Percentiles rank a stretch among this genome's conserved stretches.
Conservation (phyloP, 2,797 vertebrate species). For the Clarias platycephalus region DNA sequence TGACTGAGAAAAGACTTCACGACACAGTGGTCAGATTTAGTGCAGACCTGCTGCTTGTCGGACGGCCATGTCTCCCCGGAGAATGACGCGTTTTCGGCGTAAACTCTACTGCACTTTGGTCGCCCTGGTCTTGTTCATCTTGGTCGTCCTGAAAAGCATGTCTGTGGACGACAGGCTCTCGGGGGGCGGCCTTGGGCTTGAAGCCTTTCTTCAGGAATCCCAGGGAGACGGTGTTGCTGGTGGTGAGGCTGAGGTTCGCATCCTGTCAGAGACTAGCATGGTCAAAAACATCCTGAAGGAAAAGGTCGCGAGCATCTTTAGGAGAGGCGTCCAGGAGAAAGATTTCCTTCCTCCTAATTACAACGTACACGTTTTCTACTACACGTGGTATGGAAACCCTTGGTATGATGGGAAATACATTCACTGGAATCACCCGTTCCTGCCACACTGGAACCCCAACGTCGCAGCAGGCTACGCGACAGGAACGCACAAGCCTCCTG, state of each 20-base stretch:
- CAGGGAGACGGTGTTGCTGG: slow-evolving; percentile 52
- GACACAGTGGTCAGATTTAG: background rate
- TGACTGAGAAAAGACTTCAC: slow-evolving; percentile 2
- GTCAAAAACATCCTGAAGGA: slow-evolving; percentile 41
- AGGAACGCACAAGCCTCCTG: slow-evolving; percentile 86
- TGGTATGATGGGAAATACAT: slow-evolving; percentile 90
- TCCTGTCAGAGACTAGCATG: slow-evolving; percentile 57
- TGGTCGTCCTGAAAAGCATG: slow-evolving; percentile 84
- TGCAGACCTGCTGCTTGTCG: slow-evolving; percentile 33
- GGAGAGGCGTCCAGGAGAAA: background rate
- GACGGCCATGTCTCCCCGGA: slow-evolving; percentile 61
- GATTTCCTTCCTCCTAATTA: slow-evolving; percentile 84
- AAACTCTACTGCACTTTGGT: slow-evolving; percentile 83
- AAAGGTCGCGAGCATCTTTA: background rate
- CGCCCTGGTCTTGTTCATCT: slow-evolving; percentile 81
- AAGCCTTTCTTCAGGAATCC: slow-evolving; percentile 73
- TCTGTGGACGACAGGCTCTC: slow-evolving; percentile 79
- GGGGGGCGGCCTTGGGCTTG: slow-evolving; percentile 72
- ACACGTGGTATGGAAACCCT: slow-evolving; percentile 92
- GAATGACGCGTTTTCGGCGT: slow-evolving; percentile 91
- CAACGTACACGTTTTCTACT: slow-evolving; percentile 92
- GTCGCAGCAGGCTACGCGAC: slow-evolving; percentile 86
- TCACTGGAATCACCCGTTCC: slow-evolving; percentile 90
- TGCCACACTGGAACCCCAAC: slow-evolving; percentile 93
- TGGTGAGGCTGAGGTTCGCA: slow-evolving; percentile 48